Percentiles rank a stretch among this genome's conserved stretches.
These are phyloP conservation scores for Cochlearius cochlearius DNA, from an alignment of 2,113 vertebrate genomes.

Conservation along the genomic window DNA sequence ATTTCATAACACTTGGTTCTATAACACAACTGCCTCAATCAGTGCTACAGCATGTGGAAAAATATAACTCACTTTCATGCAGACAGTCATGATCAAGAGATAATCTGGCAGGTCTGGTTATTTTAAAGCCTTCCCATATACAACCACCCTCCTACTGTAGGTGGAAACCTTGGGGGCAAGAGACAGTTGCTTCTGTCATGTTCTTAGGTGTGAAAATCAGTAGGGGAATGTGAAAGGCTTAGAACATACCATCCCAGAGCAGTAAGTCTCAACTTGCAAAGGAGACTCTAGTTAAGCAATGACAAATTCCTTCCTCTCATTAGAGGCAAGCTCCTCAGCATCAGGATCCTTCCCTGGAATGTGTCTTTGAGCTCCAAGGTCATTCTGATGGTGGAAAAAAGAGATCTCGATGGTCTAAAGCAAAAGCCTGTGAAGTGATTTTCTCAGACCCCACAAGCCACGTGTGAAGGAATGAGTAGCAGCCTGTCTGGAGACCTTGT, in stretches of 20 bases:
- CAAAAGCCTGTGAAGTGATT: neutral
- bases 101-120: neutral
- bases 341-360: neutral
- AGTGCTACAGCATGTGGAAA: neutral
- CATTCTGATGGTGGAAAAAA: neutral
- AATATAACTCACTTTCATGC: neutral
- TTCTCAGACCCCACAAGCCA: neutral
- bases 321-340: neutral
- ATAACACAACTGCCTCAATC: accelerated
- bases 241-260: neutral
- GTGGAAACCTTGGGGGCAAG: neutral
- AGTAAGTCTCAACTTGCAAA: slow-evolving; percentile 13
- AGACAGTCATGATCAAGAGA: neutral
- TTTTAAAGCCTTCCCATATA: neutral
- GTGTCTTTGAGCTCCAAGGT: slow-evolving; percentile 24
- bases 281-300: slow-evolving; percentile 15
- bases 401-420: neutral
- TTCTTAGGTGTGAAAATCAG: slow-evolving; percentile 13
- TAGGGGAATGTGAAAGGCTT: neutral
- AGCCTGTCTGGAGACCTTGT: neutral
- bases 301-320: slow-evolving; percentile 38
- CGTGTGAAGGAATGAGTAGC: neutral
- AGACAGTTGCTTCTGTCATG: slow-evolving; percentile 6
- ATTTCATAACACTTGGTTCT: neutral
- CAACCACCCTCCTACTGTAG: neutral